phyloP scores from a whole-genome alignment of 2,888 invertebrate species.

The Noctua comes region DNA sequence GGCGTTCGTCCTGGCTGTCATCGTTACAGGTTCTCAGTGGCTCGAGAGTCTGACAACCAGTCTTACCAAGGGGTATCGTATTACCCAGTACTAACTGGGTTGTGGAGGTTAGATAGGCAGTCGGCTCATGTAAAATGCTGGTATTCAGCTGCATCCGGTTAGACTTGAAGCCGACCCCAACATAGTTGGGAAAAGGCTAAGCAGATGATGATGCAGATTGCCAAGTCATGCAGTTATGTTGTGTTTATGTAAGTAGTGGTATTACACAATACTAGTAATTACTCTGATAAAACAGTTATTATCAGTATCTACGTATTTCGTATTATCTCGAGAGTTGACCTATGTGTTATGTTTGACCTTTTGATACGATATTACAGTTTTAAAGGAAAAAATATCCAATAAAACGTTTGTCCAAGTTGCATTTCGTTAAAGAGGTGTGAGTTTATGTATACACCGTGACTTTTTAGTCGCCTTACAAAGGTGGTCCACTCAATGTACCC shows the following conservation, averaged over 20 bases:
- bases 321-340: slow-evolving; percentile 38
- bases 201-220: background rate
- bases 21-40: background rate
- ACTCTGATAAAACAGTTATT: slow-evolving; percentile 11
- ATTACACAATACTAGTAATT: slow-evolving; percentile 40
- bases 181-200: background rate
- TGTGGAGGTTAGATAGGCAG: background rate
- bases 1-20: background rate
- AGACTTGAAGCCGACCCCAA: background rate
- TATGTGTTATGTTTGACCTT: slow-evolving; percentile 21
- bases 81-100: background rate
- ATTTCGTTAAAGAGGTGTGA: background rate
- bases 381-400: slow-evolving; percentile 13
- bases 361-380: background rate
- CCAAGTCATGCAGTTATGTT: background rate
- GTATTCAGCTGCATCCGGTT: background rate
- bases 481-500: no score
- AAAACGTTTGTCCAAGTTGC: background rate
- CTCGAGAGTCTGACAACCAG: background rate
- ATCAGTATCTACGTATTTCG: slow-evolving; percentile 25
- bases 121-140: background rate
- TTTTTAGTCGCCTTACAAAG: no score
- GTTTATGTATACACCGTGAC: background rate
- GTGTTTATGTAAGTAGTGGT: slow-evolving; percentile 9
- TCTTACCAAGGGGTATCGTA: background rate